phyloP scores from a whole-genome alignment of 2,113 vertebrate genomes.

The Dunckerocampus dactyliophorus region DNA sequence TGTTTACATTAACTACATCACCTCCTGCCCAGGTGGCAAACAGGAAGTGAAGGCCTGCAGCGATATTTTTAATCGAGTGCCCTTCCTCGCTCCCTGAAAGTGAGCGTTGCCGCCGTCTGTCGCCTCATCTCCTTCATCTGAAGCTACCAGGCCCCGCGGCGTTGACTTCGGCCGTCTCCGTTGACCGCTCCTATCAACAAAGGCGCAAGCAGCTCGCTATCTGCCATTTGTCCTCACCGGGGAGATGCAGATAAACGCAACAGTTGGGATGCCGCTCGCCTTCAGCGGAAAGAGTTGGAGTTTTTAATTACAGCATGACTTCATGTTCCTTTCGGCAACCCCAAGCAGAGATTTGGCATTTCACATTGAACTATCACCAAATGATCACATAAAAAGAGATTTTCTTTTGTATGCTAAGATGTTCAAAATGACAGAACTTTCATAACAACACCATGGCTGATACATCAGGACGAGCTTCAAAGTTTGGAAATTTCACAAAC shows the following conservation, averaged over 20 bases:
- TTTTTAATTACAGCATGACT: constrained; percentile 10
- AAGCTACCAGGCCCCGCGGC: background rate
- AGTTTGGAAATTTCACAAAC: too few species aligned
- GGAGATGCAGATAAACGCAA: constrained; percentile 48
- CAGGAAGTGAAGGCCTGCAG: background rate
- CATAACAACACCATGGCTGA: too few species aligned
- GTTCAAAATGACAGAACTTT: too few species aligned
- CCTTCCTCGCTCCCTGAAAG: background rate
- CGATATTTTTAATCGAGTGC: background rate
- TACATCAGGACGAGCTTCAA: too few species aligned
- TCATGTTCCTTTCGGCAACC: background rate
- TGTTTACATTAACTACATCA: background rate
- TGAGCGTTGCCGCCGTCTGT: too few species aligned
- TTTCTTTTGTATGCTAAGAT: too few species aligned
- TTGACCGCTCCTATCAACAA: constrained; percentile 2
- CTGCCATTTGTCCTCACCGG: constrained; percentile 42
- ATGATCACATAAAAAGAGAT: too few species aligned
- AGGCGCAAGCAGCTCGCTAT: constrained; percentile 7
- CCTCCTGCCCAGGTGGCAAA: background rate
- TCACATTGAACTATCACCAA: background rate
- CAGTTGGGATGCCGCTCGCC: constrained; percentile 46
- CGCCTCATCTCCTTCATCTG: background rate
- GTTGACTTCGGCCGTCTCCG: background rate
- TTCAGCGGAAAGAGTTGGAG: constrained; percentile 18
- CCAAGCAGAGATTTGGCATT: background rate